These are phyloP conservation scores for Micronycteris hirsuta DNA, from an alignment of 2,113 vertebrate species.

Conservation along the genomic window DNA sequence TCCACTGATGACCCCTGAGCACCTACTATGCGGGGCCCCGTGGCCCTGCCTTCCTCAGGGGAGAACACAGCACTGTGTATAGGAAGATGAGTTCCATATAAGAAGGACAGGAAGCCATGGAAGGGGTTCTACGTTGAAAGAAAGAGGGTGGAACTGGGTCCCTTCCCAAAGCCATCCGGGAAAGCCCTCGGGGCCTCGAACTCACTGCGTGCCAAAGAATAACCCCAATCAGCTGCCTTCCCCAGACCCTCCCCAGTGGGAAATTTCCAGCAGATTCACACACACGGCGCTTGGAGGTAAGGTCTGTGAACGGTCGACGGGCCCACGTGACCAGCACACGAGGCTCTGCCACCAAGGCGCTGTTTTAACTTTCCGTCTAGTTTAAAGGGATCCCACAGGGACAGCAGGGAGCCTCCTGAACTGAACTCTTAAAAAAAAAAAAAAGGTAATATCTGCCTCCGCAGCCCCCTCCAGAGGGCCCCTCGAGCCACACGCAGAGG, in stretches of 20 bases:
- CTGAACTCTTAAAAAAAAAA: neutral
- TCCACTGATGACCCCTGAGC: neutral
- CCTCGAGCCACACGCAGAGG: constrained; percentile 67
- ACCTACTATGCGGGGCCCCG: neutral
- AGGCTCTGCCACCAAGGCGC: constrained; percentile 37
- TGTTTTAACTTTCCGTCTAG: constrained; percentile 72
- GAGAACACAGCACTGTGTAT: neutral
- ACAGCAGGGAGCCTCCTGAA: constrained; percentile 75
- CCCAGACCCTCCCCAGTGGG: too few species aligned
- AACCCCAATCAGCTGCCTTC: neutral
- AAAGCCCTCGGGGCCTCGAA: neutral
- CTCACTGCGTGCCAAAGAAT: neutral
- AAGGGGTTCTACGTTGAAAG: neutral
- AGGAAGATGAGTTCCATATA: accelerated
- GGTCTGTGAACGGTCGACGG: neutral
- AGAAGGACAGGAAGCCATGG: neutral
- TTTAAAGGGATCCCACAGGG: constrained; percentile 78
- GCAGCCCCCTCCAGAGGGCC: constrained; percentile 63
- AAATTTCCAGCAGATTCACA: neutral
- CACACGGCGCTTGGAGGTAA: accelerated
- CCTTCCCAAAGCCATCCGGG: neutral
- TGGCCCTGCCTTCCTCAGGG: neutral
- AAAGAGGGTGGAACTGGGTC: neutral
- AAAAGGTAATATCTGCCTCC: constrained; percentile 60
- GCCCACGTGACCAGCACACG: neutral